A percentile compares a stretch with the other conserved stretches of the same genome.
phyloP scores from a whole-genome alignment of 2,888 invertebrate genomes.

The Xylota segnis region DNA sequence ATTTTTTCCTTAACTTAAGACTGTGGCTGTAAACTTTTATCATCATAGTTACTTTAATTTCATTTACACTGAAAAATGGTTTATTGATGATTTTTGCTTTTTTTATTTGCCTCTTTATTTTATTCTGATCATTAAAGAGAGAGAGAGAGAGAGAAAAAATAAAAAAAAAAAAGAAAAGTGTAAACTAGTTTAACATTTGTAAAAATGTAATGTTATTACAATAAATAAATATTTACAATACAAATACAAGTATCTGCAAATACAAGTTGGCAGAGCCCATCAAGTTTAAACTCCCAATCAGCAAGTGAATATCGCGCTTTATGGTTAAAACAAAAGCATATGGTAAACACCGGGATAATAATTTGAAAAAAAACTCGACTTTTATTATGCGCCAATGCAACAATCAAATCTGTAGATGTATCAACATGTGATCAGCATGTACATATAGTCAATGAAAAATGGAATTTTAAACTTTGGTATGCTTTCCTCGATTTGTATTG shows the following conservation, averaged over 20 bases:
- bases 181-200: background rate
- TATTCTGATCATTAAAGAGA: background rate
- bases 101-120: conserved; percentile 6
- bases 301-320: too few species aligned
- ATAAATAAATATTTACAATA: conserved; percentile 3
- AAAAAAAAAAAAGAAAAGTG: background rate
- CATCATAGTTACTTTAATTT: background rate
- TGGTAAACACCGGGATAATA: background rate
- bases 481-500: too few species aligned
- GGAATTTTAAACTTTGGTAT: too few species aligned
- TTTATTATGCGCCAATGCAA: too few species aligned
- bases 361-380: too few species aligned
- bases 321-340: background rate
- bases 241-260: background rate
- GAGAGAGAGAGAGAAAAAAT: background rate
- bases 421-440: too few species aligned
- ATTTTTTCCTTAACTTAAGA: background rate
- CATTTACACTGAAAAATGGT: background rate
- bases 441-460: too few species aligned
- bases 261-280: background rate
- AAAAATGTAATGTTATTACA: background rate
- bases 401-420: too few species aligned
- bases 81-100: background rate
- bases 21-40: background rate
- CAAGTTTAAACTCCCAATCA: too few species aligned